A percentile compares a stretch with the other conserved stretches of the same genome.
Evolutionary conservation across 2,888 invertebrate genomes (phyloP).

Genomic region (Pocota personata): DNA sequence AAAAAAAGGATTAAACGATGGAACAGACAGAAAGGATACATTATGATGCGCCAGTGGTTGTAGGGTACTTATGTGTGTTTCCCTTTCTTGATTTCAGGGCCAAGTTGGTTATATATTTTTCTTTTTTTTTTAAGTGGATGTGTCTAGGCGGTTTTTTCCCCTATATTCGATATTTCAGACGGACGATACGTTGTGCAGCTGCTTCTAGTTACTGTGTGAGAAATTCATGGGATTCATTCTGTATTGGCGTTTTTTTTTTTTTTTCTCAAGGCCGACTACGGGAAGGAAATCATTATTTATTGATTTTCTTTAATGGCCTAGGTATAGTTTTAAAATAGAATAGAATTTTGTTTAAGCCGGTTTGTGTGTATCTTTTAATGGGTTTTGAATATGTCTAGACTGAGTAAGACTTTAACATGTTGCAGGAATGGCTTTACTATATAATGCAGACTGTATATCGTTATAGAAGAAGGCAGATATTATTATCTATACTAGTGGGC

Average conservation of each 20-base stretch:
- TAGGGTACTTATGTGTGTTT: neutral
- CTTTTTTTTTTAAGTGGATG: neutral
- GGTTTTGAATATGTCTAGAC: no score
- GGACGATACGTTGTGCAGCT: slow-evolving; percentile 26
- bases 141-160: slow-evolving; percentile 40
- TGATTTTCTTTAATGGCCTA: neutral
- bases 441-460: no score
- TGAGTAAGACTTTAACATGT: no score
- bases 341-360: neutral
- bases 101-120: slow-evolving; percentile 9
- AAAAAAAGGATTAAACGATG: slow-evolving; percentile 46
- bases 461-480: no score
- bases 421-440: neutral
- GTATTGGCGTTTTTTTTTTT: neutral
- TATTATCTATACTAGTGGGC: no score
- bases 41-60: slow-evolving; percentile 39
- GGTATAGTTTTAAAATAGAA: neutral
- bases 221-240: slow-evolving; percentile 15
- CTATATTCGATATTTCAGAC: neutral
- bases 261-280: slow-evolving; percentile 40
- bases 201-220: neutral
- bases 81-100: neutral
- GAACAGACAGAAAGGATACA: slow-evolving; percentile 61
- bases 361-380: no score
- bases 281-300: slow-evolving; percentile 44